Evolutionary conservation across 2,113 vertebrate genomes (phyloP), one percentile per base, ranked within the genome.

Genomic region (Hypanus sabinus): DNA sequence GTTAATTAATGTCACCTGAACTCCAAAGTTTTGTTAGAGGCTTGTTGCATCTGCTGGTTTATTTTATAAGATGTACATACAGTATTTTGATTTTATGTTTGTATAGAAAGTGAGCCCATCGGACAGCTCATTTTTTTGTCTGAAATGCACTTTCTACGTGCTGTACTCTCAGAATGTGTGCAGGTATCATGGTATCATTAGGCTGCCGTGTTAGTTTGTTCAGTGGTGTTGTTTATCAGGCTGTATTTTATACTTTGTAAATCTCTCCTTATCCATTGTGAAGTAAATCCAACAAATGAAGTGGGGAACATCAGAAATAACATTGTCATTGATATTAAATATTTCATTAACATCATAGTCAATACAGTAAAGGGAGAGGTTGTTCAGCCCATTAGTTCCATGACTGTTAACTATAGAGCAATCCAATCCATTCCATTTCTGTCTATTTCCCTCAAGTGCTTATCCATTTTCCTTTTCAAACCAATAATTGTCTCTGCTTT

Each of bases 21-120:
- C 33, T 38, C 90, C 70, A 70, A 93, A 20, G 22, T 93, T 27
- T 70, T 38, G 91, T 38, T 38, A 14, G 46, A 73, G 24, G 30
- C 85, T 65, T 38, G 91, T 14, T 73, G 36, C 91, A 70, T 92
- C 62, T 22, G 65, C 70, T 92, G 88, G 20, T 73, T 73, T 93
- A 70, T 65, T 18, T 65, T 18, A 65, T 88, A 33, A 65, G 5
- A n/a, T 65, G 27, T 18, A 22, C 18, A 62, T 20, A 46, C 46
- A 46, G 46, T 46, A 36, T 68, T 68, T 90, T 16, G 38, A 65
- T 18, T 65, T 65, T 65, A 90, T 65, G 3, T 65, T 22, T 0
- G 4, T 65, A 65, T 65, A 9, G 60, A 65, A 65, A 33, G 60
- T 65, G 14, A 90, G n/a, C 6, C 30, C 62, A 90, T 30, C 33